These are phyloP conservation scores for Noctua pronuba DNA, from an alignment of 2,888 invertebrate genomes.

Conservation along the genomic window DNA sequence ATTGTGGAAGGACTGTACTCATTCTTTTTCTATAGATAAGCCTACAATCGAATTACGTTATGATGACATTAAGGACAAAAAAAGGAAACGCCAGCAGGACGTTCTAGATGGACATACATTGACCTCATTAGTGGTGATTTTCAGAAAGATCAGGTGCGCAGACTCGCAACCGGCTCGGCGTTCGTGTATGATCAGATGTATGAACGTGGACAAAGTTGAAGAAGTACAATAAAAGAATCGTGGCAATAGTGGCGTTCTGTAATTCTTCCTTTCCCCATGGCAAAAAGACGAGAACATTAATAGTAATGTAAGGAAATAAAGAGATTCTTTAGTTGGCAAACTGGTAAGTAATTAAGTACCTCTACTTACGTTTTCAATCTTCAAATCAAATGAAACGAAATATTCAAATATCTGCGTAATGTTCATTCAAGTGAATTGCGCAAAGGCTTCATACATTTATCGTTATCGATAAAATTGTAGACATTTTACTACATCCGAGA, in stretches of 20 bases:
- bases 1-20: too few species aligned
- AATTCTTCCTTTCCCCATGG: not conserved
- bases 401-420: not conserved
- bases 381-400: not conserved
- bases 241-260: not conserved
- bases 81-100: not conserved
- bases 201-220: not conserved
- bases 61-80: not conserved
- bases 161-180: not conserved
- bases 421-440: not conserved
- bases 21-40: too few species aligned
- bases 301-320: not conserved
- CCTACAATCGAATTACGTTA: not conserved
- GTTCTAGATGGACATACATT: not conserved
- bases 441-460: slow-evolving; percentile 32
- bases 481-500: slow-evolving; percentile 42
- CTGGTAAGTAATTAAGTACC: not conserved
- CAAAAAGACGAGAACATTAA: not conserved
- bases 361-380: not conserved
- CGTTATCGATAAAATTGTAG: slow-evolving; percentile 46
- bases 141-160: not conserved
- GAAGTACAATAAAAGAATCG: not conserved
- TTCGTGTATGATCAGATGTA: not conserved
- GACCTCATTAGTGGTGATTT: not conserved
- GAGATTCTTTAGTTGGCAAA: not conserved